Percentiles rank a stretch among this genome's conserved stretches.
phyloP scores from a whole-genome alignment of 2,113 vertebrate species.

The Oncorhynchus gorbuscha region DNA sequence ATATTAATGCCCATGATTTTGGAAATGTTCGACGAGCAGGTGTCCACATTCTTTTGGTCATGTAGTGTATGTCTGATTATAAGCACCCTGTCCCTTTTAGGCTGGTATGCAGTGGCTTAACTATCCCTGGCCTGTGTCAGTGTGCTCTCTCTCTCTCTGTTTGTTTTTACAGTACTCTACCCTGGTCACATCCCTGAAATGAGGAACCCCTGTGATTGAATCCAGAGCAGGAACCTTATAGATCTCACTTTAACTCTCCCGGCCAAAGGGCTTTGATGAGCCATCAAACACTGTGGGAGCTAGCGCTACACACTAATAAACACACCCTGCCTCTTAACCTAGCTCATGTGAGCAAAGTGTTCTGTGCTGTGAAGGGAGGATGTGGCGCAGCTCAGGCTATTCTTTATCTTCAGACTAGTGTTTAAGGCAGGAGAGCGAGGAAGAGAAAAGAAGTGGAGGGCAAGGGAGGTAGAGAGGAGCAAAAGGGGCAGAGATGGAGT shows the following conservation, averaged over 20 bases:
- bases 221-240: conserved; percentile 59
- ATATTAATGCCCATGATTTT: too few species aligned
- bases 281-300: conserved; percentile 25
- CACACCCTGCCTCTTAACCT: neutral
- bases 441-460: conserved; percentile 8
- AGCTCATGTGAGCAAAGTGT: neutral
- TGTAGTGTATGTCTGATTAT: too few species aligned
- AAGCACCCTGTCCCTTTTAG: neutral
- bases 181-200: conserved; percentile 35
- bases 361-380: neutral
- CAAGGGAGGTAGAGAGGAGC: too few species aligned
- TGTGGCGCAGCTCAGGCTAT: neutral
- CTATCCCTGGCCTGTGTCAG: conserved; percentile 54
- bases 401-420: conserved; percentile 17
- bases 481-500: too few species aligned
- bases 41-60: too few species aligned
- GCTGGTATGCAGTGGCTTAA: conserved; percentile 11
- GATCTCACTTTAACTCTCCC: conserved; percentile 50
- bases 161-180: conserved; percentile 62
- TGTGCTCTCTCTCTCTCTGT: conserved; percentile 26
- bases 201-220: conserved; percentile 50
- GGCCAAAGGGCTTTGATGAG: neutral
- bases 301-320: neutral
- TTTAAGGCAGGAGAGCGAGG: conserved; percentile 8
- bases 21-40: too few species aligned